These are phyloP conservation scores for Lampropteryx suffumata DNA, from an alignment of 2,888 invertebrate species.

Conservation along the genomic window DNA sequence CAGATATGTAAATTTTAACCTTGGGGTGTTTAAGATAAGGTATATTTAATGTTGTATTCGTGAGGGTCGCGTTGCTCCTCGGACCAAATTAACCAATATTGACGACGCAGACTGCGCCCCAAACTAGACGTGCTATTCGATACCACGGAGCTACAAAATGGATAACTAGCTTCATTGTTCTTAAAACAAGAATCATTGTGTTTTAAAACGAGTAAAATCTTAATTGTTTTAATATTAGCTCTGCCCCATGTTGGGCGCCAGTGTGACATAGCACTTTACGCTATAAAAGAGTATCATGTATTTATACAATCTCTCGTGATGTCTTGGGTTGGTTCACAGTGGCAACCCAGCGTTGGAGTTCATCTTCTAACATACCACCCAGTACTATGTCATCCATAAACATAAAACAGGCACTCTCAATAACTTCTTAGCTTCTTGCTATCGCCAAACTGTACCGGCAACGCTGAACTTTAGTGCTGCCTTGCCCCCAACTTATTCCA, in stretches of 20 bases:
- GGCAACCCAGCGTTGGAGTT: too few relatives aligned
- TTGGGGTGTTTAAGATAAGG: background rate
- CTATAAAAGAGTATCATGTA: too few relatives aligned
- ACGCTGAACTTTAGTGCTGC: slow-evolving; percentile 44
- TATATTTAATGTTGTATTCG: background rate
- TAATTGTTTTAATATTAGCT: too few relatives aligned
- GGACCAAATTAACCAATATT: slow-evolving; percentile 67
- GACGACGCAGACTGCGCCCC: slow-evolving; percentile 55
- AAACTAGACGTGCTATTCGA: slow-evolving; percentile 44
- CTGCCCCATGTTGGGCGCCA: too few relatives aligned
- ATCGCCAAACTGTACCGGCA: slow-evolving; percentile 39
- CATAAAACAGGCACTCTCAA: background rate
- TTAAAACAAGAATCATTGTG: background rate
- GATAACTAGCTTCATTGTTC: background rate
- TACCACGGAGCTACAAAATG: slow-evolving; percentile 38
- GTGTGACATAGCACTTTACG: too few relatives aligned
- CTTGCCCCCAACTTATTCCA: slow-evolving; percentile 46
- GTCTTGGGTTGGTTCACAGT: too few relatives aligned
- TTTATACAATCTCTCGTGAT: too few relatives aligned
- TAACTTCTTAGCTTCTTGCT: slow-evolving; percentile 15
- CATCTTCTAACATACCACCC: too few relatives aligned
- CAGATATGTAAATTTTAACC: slow-evolving; percentile 2
- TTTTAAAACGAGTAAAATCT: too few relatives aligned
- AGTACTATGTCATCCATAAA: too few relatives aligned
- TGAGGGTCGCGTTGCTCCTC: slow-evolving; percentile 33